Evolutionary conservation across 2,888 invertebrate genomes (phyloP), one percentile per base, ranked within the genome.

Genomic region (Hypomecis atomaria): DNA sequence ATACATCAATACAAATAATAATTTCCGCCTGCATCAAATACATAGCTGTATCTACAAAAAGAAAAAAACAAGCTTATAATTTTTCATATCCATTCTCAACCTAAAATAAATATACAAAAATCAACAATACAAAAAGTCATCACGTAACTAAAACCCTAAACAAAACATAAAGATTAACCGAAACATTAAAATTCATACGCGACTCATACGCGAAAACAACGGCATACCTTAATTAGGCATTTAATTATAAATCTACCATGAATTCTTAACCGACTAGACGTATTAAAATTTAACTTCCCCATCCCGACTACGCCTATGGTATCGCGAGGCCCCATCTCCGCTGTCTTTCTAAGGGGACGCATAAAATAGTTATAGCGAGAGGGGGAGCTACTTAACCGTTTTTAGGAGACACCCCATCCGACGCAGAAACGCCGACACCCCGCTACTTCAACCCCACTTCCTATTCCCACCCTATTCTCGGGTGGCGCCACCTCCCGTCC

Each of bases 301-400:
- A 74, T 72, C 81, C 79, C 78, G 78, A 79, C 80, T 81, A 81
- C 84, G 87, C 86, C 85, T 87, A 86, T 84, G 79, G 82, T 87
- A 88, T 89, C 89, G 86, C 87, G 84, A 72, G 72, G 84, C 86
- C 89, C 89, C 89, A 88, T 90, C 90, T 88, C 88, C 82, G 87
- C 88, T 89, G 91, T 92, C 92, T 92, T 92, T 92, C 89, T 88
- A 89, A 91, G 91, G 92, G 92, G 91, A 90, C 92, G 83, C 90
- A 92, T 92, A 92, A 92, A 92, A 92, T 92, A 92, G 92, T 92
- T 92, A 92, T 90, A 88, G 88, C 88, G 89, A 85, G 86, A 84
- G 89, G 89, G 89, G 88, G 86, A 88, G 91, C 92, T 92, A 92
- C 92, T 92, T 92, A 91, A 90, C 91, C 90, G 92, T 92, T 92